Evolutionary conservation across 2,113 vertebrate genomes (phyloP), one percentile per base, ranked within the genome.

Genomic region (Murina feae): DNA sequence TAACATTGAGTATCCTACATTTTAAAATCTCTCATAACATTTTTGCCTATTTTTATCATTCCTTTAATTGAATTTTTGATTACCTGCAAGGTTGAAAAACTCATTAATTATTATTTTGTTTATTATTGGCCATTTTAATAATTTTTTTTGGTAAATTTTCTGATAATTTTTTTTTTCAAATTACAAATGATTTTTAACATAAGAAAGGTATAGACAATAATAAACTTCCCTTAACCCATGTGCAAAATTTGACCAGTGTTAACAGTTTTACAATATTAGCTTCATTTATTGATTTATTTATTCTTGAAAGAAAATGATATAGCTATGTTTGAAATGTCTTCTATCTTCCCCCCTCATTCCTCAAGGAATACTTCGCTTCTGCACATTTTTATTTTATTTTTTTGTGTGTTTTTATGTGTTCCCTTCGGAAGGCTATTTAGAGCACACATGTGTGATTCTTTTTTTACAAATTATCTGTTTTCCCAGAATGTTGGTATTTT

Each of bases 41-140:
- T 79, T 92, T 92, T 72, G 23, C 16, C 37, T 89, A 83, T 86
- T 93, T 92, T 88, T 85, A 55, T 89, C 12, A 86, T 71, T n/a
- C 2, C 20, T 60, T 60, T 92, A 84, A 86, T 68, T 94, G 13
- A 39, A 30, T 39, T 93, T 95, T 85, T 51, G 13, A 72, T 25
- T 76, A 35, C 30, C 72, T 72, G 0, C 39, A 90, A 32, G 89
- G 12, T 37, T 90, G 39, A 96, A 92, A 94, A 28, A 51, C 18
- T 94, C 25, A 79, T 80, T 74, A 71, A 69, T 42, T 9, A 18
- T 81, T 58, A 78, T 51, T 91, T 72, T 89, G 60, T 78, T 53
- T 72, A 47, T 86, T 79, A 80, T 68, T 90, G 6, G 4, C 1
- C 25, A 76, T 72, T 74, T 86, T 86, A 39, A 68, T 68, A 37